Base-by-base conservation (phyloP, 92 coral and sea anemone genomes). In the Paramuricea clavata region DNA sequence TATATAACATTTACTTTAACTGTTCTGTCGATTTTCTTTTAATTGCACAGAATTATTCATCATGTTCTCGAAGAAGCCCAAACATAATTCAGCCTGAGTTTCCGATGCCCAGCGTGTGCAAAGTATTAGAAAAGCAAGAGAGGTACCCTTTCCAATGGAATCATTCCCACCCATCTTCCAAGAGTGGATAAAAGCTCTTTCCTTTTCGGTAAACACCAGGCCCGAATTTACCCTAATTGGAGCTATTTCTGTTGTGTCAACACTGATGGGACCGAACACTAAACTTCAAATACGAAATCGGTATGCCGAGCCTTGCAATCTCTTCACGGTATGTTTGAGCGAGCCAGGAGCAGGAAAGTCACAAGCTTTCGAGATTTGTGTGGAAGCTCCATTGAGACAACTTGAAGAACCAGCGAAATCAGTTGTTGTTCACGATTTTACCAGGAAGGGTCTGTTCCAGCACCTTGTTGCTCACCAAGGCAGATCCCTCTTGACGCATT, bases 331-430 rank as follows among this genome's bases (percentile, higher is more conserved):
- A 3, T 69, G 76, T 34, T 34, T 69, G 12, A 69, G 76, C 23
- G 76, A 69, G 22, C 76, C 76, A 16, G 47, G 76, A 2, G 76
- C 76, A 2, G 76, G 76, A 16, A 69, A 69, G 23, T 69, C 76
- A 1, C 76, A 69, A 21, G 73, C 73, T 10, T 65, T 65, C 17
- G 73, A 65, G 33, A 65, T 65, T 12, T 2, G 7, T 26, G 73
- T 69, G 6, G 76, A 69, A 41, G 23, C 2, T 11, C 76, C 49
- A 34, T 2, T 69, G 10, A 30, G 27, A 34, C 8, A 33, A 22
- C 22, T 69, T 3, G 2, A 33, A 33, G 44, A 34, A 19, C 76
- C 50, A 2, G 49, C 76, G 1, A 12, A 41, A 4, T 33, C 76
- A 6, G 49, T 69, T 28, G 76, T 69, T 12, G 47, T 69, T 13